Evolutionary conservation across 2,888 invertebrate species (phyloP), one percentile per base, ranked within the genome.

Genomic region (Lomographa bimaculata): DNA sequence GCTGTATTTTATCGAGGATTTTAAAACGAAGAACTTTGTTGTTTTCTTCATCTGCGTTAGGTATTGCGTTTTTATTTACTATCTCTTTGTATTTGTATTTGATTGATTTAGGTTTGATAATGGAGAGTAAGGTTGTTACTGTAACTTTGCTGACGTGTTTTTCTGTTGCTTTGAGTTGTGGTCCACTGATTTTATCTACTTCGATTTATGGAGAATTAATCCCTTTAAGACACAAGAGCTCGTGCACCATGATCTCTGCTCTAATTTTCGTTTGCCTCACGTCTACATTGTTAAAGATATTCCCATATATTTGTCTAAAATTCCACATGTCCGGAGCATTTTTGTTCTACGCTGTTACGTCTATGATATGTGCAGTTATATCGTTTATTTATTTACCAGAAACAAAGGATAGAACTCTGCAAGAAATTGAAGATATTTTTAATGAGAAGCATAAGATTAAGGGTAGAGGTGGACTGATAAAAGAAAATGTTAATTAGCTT

Each of bases 141-240:
- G 49, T 70, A 25, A n/a, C 39, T 2, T 34, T 70, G 5, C 33
- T 71, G 9, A 49, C 46, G 5, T 12, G 26, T n/a, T 65, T 56
- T 45, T 71, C 71, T 0, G 9, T 72, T 8, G 47, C 60, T 50
- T 60, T 75, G 7, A 65, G 72, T 33, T 62, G 64, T 26, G 77
- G 78, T 2, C 66, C 71, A 0, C 53, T 67, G 41, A 65, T 71
- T n/a, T 16, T 71, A 5, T 42, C 50, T 0, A 46, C 57, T 0
- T 52, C 61, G 0, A 52, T 68, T 18, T 44, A 48, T 16, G 64
- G 55, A 0, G 71, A 71, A 41, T 38, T 71, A 18, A 47, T 62
- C 5, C 61, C 68, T 1, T 33, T 63, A 6, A 44, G 50, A 9
- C 57, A 30, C 7, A 54, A 51, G 23, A 51, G 53, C 25, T 24